phyloP scores from a whole-genome alignment of 2,888 invertebrate species.

The Nasonovia ribisnigri region DNA sequence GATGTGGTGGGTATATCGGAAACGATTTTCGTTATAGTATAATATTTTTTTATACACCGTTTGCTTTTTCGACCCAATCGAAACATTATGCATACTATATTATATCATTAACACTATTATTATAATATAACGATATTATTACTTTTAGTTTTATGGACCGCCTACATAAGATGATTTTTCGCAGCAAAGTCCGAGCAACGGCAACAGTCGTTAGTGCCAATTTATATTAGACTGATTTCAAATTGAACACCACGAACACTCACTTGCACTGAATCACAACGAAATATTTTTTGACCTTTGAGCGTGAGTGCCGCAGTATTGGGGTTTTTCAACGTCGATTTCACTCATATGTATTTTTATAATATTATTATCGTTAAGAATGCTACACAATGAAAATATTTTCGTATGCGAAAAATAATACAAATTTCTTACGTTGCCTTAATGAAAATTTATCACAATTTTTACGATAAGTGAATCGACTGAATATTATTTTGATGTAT shows the following conservation, averaged over 20 bases:
- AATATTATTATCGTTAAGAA: not conserved
- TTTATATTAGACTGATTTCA: not conserved
- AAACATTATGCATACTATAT: not conserved
- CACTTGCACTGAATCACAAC: not conserved
- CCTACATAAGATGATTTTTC: not conserved
- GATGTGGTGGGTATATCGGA: not conserved
- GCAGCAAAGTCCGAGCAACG: not conserved
- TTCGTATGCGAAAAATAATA: not conserved
- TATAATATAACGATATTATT: not conserved
- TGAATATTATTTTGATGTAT: constrained; percentile 15
- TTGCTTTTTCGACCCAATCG: not conserved
- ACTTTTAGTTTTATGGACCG: not conserved
- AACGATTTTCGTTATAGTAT: not conserved
- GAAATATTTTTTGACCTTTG: not conserved
- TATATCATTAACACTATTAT: not conserved
- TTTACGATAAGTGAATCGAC: constrained; percentile 14
- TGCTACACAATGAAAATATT: not conserved
- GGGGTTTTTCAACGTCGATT: not conserved
- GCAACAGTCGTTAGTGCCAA: not conserved
- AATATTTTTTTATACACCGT: not conserved
- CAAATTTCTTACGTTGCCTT: not conserved
- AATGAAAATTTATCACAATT: not conserved
- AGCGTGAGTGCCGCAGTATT: not conserved
- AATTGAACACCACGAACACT: not conserved
- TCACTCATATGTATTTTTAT: not conserved